Evolutionary conservation across 2,113 vertebrate genomes (phyloP).

Genomic region (Tachycineta bicolor): DNA sequence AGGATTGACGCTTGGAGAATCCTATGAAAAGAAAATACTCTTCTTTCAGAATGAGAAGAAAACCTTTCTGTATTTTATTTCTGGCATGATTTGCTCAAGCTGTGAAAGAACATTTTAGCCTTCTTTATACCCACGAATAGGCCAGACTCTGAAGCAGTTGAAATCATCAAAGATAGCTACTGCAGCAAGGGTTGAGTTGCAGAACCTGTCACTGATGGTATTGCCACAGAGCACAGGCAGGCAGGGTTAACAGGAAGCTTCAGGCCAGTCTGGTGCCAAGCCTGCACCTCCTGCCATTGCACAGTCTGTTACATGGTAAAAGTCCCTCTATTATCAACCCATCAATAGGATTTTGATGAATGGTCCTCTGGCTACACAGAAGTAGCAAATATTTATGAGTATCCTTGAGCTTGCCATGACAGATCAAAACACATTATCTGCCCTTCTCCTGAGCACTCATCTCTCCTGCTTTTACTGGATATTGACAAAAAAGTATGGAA

Average conservation of each 20-base stretch:
- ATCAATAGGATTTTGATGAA: not conserved
- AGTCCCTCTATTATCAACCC: not conserved
- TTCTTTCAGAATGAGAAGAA: not conserved
- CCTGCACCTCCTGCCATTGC: not conserved
- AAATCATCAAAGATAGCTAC: not conserved
- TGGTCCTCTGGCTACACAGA: not conserved
- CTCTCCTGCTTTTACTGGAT: not conserved
- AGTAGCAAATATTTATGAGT: constrained; percentile 6
- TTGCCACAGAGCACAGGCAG: not conserved
- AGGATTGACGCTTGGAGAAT: not conserved
- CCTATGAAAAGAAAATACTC: not conserved
- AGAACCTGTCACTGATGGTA: not conserved
- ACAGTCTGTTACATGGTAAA: not conserved
- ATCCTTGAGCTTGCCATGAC: not conserved
- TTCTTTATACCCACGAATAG: not conserved
- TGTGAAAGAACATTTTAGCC: not conserved
- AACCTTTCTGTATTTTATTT: not conserved
- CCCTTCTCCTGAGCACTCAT: not conserved
- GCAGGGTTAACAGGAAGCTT: not conserved
- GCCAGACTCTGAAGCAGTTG: not conserved
- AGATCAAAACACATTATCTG: not conserved
- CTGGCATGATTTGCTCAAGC: not conserved
- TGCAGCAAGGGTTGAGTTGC: not conserved
- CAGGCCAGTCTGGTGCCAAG: not conserved
- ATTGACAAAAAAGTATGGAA: not conserved